phyloP scores from a whole-genome alignment of 2,113 vertebrate genomes.

The Speoplatyrhinus poulsoni region DNA sequence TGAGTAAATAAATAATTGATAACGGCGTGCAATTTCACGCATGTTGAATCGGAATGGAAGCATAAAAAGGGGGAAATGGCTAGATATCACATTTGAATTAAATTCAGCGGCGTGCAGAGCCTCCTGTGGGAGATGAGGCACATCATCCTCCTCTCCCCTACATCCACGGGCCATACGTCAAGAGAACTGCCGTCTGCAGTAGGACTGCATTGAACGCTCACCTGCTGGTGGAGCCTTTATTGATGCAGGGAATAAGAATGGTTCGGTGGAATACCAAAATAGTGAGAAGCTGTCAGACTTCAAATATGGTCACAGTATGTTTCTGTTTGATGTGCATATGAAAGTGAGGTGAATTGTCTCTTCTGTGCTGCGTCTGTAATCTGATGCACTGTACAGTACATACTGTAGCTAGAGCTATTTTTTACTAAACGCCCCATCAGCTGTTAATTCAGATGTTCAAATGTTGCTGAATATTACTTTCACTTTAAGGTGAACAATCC shows the following conservation, averaged over 20 bases:
- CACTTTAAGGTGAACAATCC: not conserved
- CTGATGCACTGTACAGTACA: not conserved
- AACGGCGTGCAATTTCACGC: constrained; percentile 74
- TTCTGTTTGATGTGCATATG: constrained; percentile 37
- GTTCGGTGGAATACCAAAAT: constrained; percentile 10
- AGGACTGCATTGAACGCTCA: constrained; percentile 25
- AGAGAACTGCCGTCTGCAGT: constrained; percentile 31
- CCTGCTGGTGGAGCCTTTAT: constrained; percentile 20
- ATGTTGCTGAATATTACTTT: constrained; percentile 3
- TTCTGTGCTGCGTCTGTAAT: constrained; percentile 3
- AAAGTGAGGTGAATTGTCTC: constrained; percentile 13
- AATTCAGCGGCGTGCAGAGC: constrained; percentile 72
- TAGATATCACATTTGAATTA: constrained; percentile 78
- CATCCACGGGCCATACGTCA: constrained; percentile 50
- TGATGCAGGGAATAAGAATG: constrained; percentile 2
- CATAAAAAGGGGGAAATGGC: constrained; percentile 51
- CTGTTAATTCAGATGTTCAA: constrained; percentile 11
- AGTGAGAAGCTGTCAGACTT: constrained; percentile 27
- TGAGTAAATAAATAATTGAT: constrained; percentile 78
- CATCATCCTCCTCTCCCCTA: constrained; percentile 56
- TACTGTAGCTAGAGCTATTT: not conserved
- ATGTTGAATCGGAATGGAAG: constrained; percentile 72
- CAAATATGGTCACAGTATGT: constrained; percentile 12
- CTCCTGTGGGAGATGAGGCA: constrained; percentile 67
- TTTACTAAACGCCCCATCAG: not conserved